phyloP scores from a whole-genome alignment of 2,113 vertebrate genomes.

The Salvator merianae region DNA sequence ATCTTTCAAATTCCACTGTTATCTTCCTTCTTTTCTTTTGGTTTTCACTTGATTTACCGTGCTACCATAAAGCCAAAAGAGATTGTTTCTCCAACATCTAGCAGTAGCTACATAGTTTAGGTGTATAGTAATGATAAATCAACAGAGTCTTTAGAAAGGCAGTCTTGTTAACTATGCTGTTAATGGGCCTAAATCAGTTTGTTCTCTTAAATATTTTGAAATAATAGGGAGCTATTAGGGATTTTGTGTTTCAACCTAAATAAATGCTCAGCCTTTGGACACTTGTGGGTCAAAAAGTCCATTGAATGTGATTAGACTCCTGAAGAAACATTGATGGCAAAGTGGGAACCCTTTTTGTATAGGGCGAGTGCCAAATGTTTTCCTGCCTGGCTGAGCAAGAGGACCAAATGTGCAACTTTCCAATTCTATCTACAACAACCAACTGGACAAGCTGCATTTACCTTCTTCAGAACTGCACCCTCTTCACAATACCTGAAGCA shows the following conservation, averaged over 20 bases:
- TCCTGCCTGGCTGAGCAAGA: too few relatives aligned
- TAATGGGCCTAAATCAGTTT: slow-evolving; percentile 10
- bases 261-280: background rate
- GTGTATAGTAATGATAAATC: slow-evolving; percentile 7
- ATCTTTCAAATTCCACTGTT: slow-evolving; percentile 55
- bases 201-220: slow-evolving; percentile 5
- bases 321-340: background rate
- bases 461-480: too few relatives aligned
- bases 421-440: too few relatives aligned
- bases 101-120: background rate
- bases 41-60: slow-evolving; percentile 1
- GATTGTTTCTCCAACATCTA: background rate
- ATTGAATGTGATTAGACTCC: background rate
- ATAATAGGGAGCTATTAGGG: background rate
- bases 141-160: background rate
- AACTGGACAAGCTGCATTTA: too few relatives aligned
- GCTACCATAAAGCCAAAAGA: slow-evolving; percentile 38
- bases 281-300: background rate
- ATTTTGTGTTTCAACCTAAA: background rate
- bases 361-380: too few relatives aligned
- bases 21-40: slow-evolving; percentile 12
- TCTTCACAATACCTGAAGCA: too few relatives aligned
- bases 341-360: background rate
- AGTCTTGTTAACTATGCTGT: slow-evolving; percentile 15
- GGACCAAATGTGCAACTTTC: too few relatives aligned